Conservation (phyloP, 2,113 vertebrate species). For the Catharus minimus region DNA sequence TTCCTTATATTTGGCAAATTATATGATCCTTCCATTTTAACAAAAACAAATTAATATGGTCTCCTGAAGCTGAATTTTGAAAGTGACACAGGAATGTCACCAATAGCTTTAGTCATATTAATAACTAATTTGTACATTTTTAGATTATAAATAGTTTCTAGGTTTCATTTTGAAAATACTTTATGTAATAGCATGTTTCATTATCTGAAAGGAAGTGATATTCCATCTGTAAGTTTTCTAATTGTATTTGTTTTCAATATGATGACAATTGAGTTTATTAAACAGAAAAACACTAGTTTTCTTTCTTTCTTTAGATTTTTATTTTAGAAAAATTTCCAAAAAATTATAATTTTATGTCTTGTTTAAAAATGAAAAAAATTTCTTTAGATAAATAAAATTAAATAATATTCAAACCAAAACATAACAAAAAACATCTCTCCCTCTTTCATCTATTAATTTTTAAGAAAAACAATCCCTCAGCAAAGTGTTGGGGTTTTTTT, state of each 20-base stretch:
- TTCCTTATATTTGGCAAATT: not conserved
- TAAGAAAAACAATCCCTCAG: not conserved
- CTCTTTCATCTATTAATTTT: not conserved
- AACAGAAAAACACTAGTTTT: not conserved
- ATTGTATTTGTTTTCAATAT: not conserved
- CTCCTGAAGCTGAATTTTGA: not conserved
- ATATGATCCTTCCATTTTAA: not conserved
- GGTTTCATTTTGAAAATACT: not conserved
- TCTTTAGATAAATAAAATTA: not conserved
- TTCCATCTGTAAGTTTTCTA: not conserved
- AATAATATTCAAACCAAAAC: not conserved
- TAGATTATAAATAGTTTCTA: not conserved
- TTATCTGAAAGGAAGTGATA: not conserved
- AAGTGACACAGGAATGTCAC: not conserved
- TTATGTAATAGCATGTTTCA: not conserved
- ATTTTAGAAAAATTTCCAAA: not conserved
- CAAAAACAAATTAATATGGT: not conserved
- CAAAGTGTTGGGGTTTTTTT: not conserved
- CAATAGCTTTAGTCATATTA: not conserved
- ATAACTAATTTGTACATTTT: not conserved
- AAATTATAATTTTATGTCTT: accelerated
- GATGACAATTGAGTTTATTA: not conserved
- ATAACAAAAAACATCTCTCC: accelerated
- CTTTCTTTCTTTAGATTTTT: not conserved
- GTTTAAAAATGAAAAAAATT: not conserved